Base-by-base conservation (phyloP, 35 echinoderm and acorn worm genomes). In the Ophiothrix spiculata region DNA sequence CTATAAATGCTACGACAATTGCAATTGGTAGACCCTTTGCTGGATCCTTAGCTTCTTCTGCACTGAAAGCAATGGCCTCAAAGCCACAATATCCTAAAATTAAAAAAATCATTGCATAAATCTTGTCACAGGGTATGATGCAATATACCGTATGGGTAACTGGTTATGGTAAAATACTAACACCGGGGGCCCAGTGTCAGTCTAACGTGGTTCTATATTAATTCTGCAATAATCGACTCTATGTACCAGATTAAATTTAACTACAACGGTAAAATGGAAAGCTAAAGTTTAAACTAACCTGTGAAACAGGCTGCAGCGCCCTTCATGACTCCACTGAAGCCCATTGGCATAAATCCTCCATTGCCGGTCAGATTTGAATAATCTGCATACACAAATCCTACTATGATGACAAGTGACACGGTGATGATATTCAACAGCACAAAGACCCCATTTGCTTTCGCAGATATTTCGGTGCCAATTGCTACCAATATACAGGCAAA, bases 251-350 rank as follows among this genome's bases (percentile, higher is more conserved):
- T n/a, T n/a, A n/a, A n/a, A n/a, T n/a, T n/a, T n/a, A n/a, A n/a
- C n/a, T n/a, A n/a, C n/a, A n/a, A n/a, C n/a, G n/a, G n/a, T n/a
- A n/a, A n/a, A n/a, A n/a, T n/a, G n/a, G n/a, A n/a, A n/a, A n/a
- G n/a, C n/a, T n/a, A n/a, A n/a, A n/a, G n/a, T n/a, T 54, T 11
- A 54, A 54, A 54, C 45, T 8, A 25, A 69, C 60, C 60, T 1
- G 88, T 90, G 40, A 94, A 94, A 86, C 92, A 94, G 19, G 92
- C 87, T 19, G 92, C 92, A 32, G 92, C 88, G 35, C 92, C 92
- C 23, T 88, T 94, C 80, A 94, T 77, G 17, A 94, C 79, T 19
- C 92, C 92, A 1, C 39, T 35, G 37, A 90, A 81, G 6, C 92
- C 88, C 60, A 75, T 85, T 23, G 92, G 83, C 40, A 90, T 76